Conservation (phyloP, 2,113 vertebrate genomes). For the Nibea coibor region DNA sequence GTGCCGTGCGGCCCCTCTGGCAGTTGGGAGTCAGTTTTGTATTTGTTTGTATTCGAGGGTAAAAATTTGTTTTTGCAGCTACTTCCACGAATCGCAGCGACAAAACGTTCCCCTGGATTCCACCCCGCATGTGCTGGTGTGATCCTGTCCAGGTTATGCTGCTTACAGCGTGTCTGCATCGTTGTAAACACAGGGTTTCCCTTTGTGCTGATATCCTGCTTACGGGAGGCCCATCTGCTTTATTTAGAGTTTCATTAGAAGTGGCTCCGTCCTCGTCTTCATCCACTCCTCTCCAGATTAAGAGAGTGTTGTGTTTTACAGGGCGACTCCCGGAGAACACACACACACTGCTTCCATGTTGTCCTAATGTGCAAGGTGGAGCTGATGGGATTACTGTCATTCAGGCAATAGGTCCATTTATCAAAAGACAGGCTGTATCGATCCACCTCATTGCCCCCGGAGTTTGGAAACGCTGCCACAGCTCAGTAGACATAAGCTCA, state of each 20-base stretch:
- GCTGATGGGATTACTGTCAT: constrained; percentile 80
- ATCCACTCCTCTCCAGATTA: constrained; percentile 71
- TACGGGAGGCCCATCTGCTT: constrained; percentile 40
- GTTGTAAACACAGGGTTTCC: constrained; percentile 21
- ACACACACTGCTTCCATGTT: constrained; percentile 57
- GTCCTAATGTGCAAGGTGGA: constrained; percentile 67
- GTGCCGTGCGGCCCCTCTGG: constrained; percentile 27
- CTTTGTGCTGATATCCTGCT: constrained; percentile 32
- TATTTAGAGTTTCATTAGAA: constrained; percentile 57
- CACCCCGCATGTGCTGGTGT: background rate
- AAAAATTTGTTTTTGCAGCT: constrained; percentile 26
- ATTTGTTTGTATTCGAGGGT: constrained; percentile 47
- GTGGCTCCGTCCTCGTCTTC: constrained; percentile 39
- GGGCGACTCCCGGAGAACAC: constrained; percentile 44
- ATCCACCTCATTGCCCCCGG: constrained; percentile 71
- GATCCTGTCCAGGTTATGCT: constrained; percentile 1
- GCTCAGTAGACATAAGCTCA: constrained; percentile 71
- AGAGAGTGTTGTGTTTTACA: constrained; percentile 56
- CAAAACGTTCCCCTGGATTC: background rate
- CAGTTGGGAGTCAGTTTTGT: constrained; percentile 26
- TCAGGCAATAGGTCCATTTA: constrained; percentile 81
- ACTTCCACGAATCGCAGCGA: constrained; percentile 42
- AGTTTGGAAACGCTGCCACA: constrained; percentile 68
- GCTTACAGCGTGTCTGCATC: constrained; percentile 3
- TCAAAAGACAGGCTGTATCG: constrained; percentile 80